A percentile compares a stretch with the other conserved stretches of the same genome.
Evolutionary conservation across 1,140 invertebrate genomes (phyloP).

Genomic region (Ips typographus): DNA sequence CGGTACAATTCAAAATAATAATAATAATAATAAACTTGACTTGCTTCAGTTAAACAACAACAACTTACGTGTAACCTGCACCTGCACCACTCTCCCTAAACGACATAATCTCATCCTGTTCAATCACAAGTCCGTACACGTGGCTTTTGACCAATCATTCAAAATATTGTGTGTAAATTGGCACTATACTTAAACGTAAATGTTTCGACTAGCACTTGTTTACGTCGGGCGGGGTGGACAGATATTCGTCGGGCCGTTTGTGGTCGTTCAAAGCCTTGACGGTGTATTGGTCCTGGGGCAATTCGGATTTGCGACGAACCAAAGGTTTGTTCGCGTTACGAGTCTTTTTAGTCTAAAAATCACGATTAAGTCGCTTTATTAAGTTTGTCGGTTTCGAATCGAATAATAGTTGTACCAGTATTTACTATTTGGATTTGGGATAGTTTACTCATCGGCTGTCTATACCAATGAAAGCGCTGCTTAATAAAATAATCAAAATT

Average conservation of each 20-base stretch:
- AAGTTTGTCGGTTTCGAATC: too few species aligned
- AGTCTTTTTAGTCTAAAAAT: slow-evolving; percentile 50
- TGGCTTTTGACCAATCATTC: not conserved
- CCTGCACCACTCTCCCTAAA: not conserved
- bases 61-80: too few species aligned
- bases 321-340: slow-evolving; percentile 82
- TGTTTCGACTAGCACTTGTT: slow-evolving; percentile 74
- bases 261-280: slow-evolving; percentile 88
- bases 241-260: slow-evolving; percentile 86
- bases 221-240: slow-evolving; percentile 79
- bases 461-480: too few species aligned
- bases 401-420: too few species aligned
- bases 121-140: not conserved
- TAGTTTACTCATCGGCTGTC: too few species aligned
- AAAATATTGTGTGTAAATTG: slow-evolving; percentile 33
- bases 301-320: slow-evolving; percentile 89
- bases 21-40: too few species aligned
- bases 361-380: too few species aligned
- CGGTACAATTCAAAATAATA: too few species aligned
- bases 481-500: too few species aligned
- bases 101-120: not conserved
- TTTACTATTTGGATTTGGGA: too few species aligned
- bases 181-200: slow-evolving; percentile 45
- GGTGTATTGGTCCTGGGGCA: slow-evolving; percentile 88
- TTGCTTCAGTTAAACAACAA: too few species aligned